A percentile compares a stretch with the other conserved stretches of the same genome.
phyloP scores from a whole-genome alignment of 2,113 vertebrate species.

The Rhea americana region DNA sequence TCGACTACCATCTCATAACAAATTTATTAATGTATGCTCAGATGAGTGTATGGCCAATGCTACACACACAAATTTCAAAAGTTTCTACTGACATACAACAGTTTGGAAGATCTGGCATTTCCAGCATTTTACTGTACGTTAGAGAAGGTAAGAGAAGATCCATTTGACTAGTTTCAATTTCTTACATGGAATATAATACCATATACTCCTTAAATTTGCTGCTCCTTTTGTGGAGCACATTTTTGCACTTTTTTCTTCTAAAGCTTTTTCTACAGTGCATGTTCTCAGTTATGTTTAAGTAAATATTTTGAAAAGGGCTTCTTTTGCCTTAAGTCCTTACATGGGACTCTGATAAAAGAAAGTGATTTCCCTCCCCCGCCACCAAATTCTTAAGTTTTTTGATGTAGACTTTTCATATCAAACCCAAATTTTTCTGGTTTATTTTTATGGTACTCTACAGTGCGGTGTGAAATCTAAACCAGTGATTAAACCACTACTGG shows the following conservation, averaged over 20 bases:
- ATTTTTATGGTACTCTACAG: neutral
- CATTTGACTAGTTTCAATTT: neutral
- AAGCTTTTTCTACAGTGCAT: neutral
- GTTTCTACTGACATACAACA: neutral
- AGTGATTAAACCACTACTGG: neutral
- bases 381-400: neutral
- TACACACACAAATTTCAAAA: neutral
- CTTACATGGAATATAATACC: neutral
- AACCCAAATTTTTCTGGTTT: neutral
- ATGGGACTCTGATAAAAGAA: neutral
- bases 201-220: neutral
- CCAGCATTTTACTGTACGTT: neutral
- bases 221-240: accelerated
- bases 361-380: neutral
- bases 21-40: neutral
- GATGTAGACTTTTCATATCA: neutral
- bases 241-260: neutral
- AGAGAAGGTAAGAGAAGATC: neutral
- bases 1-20: neutral
- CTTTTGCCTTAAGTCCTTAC: neutral
- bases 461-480: neutral
- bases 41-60: neutral
- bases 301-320: accelerated
- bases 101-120: neutral
- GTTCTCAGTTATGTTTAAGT: neutral